A percentile compares a stretch with the other conserved stretches of the same genome.
Evolutionary conservation across 2,888 invertebrate species (phyloP).

Genomic region (Fragum fragum): DNA sequence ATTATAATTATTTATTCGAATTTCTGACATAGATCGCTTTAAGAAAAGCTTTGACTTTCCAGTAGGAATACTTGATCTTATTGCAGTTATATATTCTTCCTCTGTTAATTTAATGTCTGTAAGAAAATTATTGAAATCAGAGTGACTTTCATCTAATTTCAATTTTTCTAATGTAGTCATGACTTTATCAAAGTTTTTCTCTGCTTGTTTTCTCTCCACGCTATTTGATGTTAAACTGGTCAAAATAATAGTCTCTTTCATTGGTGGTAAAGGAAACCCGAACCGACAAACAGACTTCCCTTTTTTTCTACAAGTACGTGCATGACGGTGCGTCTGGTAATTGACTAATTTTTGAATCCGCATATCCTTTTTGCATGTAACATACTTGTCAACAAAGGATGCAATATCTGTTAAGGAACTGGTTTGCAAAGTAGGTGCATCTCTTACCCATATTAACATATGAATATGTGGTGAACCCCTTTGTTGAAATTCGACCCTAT

Average conservation of each 20-base stretch:
- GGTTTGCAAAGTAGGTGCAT: not conserved
- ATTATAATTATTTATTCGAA: constrained; percentile 55
- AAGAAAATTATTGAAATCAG: constrained; percentile 4
- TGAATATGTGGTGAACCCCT: constrained; percentile 33
- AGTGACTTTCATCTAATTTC: no score
- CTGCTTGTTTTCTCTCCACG: not conserved
- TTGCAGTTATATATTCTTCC: no score
- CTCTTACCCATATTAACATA: constrained; percentile 23
- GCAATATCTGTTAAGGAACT: no score
- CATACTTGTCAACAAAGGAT: no score
- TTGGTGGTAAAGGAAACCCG: constrained; percentile 59
- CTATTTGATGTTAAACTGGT: constrained; percentile 15
- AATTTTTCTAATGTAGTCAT: no score
- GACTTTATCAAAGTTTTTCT: not conserved
- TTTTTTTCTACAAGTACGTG: constrained; percentile 59
- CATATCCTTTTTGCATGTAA: not conserved
- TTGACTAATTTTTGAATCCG: constrained; percentile 32
- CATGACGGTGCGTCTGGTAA: constrained; percentile 59
- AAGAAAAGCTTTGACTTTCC: constrained; percentile 54
- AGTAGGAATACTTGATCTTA: constrained; percentile 22
- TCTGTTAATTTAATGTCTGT: not conserved
- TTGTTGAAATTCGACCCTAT: no score
- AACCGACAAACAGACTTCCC: constrained; percentile 58
- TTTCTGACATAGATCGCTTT: constrained; percentile 42
- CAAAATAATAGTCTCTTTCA: constrained; percentile 44